A percentile compares a stretch with the other conserved stretches of the same genome.
Conservation (phyloP, 1,140 invertebrate species). For the Bombus impatiens region DNA sequence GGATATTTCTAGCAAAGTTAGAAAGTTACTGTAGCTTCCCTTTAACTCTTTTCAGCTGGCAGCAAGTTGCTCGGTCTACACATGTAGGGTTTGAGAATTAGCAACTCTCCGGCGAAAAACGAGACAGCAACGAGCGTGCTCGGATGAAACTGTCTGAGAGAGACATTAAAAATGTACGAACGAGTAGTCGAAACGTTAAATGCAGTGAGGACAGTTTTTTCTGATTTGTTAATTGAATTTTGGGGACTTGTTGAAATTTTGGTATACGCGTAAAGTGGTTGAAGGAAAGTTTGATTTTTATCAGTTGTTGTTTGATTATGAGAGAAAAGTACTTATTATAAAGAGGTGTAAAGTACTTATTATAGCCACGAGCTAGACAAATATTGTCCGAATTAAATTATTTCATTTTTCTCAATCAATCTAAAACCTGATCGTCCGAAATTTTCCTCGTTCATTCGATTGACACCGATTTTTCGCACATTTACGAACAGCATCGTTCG, state of each 20-base stretch:
- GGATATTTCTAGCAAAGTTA: constrained; percentile 42
- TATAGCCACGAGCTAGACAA: background rate
- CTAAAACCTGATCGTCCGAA: background rate
- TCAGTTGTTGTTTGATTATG: background rate
- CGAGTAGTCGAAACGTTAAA: background rate
- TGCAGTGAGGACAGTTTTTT: background rate
- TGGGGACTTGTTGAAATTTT: background rate
- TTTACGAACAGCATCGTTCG: background rate
- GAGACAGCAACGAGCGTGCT: background rate
- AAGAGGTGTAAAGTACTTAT: background rate
- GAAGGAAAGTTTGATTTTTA: background rate
- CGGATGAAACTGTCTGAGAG: background rate
- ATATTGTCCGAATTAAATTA: background rate
- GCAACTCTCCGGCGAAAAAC: background rate
- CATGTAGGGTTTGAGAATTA: constrained; percentile 34
- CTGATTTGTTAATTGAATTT: background rate
- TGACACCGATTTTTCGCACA: background rate
- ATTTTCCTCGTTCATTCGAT: background rate
- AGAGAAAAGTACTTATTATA: background rate
- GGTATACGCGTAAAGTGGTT: background rate
- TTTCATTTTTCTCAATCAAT: background rate
- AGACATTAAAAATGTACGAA: background rate
- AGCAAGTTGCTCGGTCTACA: background rate
- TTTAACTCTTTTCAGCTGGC: constrained; percentile 24
- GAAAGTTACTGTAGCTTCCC: constrained; percentile 5